Evolutionary conservation across 1,140 invertebrate genomes (phyloP).

Genomic region (Acromyrmex echinatior): DNA sequence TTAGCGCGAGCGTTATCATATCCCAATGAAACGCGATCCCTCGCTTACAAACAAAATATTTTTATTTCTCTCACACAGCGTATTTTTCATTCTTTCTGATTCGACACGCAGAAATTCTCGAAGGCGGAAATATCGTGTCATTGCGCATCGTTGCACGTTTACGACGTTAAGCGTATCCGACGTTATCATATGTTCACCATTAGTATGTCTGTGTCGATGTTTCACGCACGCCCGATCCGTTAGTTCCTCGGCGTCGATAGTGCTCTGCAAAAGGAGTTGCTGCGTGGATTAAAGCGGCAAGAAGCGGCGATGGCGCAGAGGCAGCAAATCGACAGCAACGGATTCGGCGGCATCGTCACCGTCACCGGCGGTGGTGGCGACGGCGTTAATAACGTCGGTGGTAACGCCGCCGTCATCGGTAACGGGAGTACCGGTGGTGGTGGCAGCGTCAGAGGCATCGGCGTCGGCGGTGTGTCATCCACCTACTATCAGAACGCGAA

Average conservation of each 20-base stretch:
- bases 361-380: conserved; percentile 19
- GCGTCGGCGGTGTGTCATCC: conserved; percentile 57
- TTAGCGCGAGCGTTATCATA: conserved; percentile 22
- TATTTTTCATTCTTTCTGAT: not conserved
- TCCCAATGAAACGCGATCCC: not conserved
- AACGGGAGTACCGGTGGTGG: conserved; percentile 15
- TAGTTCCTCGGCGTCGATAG: conserved; percentile 85
- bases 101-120: conserved; percentile 22
- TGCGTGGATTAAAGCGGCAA: conserved; percentile 87
- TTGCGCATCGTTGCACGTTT: conserved; percentile 56
- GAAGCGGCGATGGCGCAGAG: conserved; percentile 65
- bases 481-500: conserved; percentile 82
- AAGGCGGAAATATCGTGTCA: conserved; percentile 23
- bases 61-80: not conserved
- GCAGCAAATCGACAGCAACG: conserved; percentile 47
- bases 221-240: conserved; percentile 80
- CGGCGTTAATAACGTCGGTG: conserved; percentile 22
- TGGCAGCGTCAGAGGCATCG: not conserved
- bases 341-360: conserved; percentile 20
- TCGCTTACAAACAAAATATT: not conserved
- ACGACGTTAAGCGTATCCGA: conserved; percentile 48
- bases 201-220: conserved; percentile 78
- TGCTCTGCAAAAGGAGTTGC: conserved; percentile 88
- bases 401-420: conserved; percentile 15
- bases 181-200: conserved; percentile 61